These are phyloP conservation scores for Heteromyza rotundicornis DNA, from an alignment of 2,888 invertebrate species.

Conservation along the genomic window DNA sequence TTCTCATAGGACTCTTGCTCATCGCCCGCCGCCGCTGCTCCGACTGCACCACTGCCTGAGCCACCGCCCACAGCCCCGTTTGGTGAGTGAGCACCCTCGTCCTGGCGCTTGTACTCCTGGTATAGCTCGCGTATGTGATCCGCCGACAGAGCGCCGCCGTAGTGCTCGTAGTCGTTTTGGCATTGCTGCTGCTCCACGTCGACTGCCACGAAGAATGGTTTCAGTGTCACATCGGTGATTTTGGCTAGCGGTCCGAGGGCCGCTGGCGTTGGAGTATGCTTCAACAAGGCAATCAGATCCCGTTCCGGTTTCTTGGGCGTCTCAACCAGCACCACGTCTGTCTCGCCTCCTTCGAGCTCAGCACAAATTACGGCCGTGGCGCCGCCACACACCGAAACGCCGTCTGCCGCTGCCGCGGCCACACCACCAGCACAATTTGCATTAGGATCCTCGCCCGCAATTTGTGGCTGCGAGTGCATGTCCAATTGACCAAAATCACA, in stretches of 20 bases:
- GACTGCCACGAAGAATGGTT: slow-evolving; percentile 68
- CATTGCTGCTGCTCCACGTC: slow-evolving; percentile 65
- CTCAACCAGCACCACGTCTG: slow-evolving; percentile 78
- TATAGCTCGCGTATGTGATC: slow-evolving; percentile 70
- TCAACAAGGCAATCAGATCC: slow-evolving; percentile 74
- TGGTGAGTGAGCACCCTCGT: slow-evolving; percentile 57
- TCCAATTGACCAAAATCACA: slow-evolving; percentile 67
- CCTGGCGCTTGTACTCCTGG: slow-evolving; percentile 68
- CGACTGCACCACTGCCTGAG: slow-evolving; percentile 25
- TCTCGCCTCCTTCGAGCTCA: slow-evolving; percentile 83
- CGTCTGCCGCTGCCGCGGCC: slow-evolving; percentile 37
- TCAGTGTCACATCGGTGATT: slow-evolving; percentile 63
- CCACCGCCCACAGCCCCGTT: slow-evolving; percentile 34
- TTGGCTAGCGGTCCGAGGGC: slow-evolving; percentile 49
- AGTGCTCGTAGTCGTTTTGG: slow-evolving; percentile 54
- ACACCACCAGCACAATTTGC: slow-evolving; percentile 60
- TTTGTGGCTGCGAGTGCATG: slow-evolving; percentile 56
- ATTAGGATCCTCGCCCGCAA: slow-evolving; percentile 66
- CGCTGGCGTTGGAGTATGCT: slow-evolving; percentile 63
- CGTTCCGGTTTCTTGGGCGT: slow-evolving; percentile 75
- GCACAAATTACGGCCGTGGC: slow-evolving; percentile 69
- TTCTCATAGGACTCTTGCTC: slow-evolving; percentile 80
- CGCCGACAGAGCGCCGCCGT: slow-evolving; percentile 54
- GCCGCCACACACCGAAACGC: slow-evolving; percentile 24
- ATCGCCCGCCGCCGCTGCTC: slow-evolving; percentile 34